phyloP scores from a whole-genome alignment of 2,113 vertebrate species.

The Cavia porcellus region DNA sequence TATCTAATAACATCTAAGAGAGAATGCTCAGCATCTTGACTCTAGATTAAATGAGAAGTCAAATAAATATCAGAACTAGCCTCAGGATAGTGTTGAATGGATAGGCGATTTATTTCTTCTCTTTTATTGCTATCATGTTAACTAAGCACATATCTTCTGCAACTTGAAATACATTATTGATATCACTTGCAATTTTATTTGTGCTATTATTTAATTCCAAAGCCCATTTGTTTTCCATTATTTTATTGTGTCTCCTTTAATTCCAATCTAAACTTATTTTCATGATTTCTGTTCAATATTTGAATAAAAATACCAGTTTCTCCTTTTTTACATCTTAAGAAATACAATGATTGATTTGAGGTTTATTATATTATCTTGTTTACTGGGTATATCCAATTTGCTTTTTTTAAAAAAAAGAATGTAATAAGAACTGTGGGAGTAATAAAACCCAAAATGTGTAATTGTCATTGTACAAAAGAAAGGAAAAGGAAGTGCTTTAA shows the following conservation, averaged over 20 bases:
- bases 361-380: neutral
- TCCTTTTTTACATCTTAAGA: neutral
- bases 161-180: neutral
- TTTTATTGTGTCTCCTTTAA: neutral
- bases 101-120: neutral
- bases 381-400: neutral
- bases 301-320: neutral
- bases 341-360: neutral
- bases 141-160: neutral
- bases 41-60: neutral
- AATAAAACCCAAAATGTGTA: no score
- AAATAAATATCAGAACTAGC: neutral
- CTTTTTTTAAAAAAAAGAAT: neutral
- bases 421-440: no score
- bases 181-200: neutral
- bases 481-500: no score
- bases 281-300: neutral
- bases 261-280: neutral
- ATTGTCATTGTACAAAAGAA: no score
- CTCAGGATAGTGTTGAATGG: neutral
- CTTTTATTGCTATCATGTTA: neutral
- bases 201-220: neutral
- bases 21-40: neutral
- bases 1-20: neutral
- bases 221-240: conserved; percentile 33